Conservation (phyloP, 2,113 vertebrate genomes). For the Dipodomys spectabilis region DNA sequence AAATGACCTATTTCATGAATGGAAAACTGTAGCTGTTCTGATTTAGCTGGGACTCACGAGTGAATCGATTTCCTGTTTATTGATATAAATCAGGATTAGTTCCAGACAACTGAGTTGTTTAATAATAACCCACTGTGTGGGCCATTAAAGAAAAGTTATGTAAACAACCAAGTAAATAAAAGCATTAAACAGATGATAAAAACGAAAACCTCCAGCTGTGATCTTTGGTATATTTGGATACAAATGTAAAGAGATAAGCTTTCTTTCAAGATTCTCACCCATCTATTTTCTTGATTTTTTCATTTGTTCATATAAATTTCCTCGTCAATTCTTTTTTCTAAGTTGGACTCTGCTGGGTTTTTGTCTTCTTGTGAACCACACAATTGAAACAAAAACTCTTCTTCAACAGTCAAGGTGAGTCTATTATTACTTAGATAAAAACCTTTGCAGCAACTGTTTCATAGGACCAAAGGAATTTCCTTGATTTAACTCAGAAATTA, state of each 20-base stretch:
- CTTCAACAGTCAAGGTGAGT: too few relatives aligned
- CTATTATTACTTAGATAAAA: background rate
- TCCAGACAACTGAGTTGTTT: background rate
- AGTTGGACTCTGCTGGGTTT: background rate
- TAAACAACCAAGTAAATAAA: too few relatives aligned
- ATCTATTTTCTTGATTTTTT: background rate
- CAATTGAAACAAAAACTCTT: too few relatives aligned
- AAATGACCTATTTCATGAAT: background rate
- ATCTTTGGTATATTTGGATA: background rate
- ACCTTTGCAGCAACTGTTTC: background rate
- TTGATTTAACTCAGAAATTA: background rate
- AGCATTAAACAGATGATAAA: too few relatives aligned
- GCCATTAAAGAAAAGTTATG: constrained; percentile 10
- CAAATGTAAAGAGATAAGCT: background rate
- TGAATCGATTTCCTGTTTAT: background rate
- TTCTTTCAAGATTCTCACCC: background rate
- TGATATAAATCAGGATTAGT: background rate
- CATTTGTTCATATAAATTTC: background rate
- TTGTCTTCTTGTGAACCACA: background rate
- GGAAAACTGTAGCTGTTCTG: background rate
- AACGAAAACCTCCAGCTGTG: background rate
- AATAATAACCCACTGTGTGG: background rate
- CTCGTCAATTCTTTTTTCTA: background rate
- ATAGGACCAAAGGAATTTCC: background rate
- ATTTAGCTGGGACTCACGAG: background rate